Conservation (phyloP, 2,797 vertebrate species). For the Scolopax bukidnonensis region DNA sequence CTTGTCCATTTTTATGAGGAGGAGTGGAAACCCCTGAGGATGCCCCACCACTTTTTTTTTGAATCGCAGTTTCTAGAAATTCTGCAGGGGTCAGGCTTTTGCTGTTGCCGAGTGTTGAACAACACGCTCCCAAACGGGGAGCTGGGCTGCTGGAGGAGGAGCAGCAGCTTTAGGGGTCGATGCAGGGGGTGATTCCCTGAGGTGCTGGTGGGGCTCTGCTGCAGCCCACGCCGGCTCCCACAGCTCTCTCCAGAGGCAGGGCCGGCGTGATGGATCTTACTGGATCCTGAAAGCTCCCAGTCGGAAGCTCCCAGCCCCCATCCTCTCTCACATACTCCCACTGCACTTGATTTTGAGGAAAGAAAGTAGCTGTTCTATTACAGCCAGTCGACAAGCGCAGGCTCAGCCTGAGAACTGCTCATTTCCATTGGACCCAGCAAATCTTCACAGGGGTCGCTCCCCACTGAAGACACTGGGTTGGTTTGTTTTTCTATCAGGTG, state of each 20-base stretch:
- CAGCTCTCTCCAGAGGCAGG: neutral
- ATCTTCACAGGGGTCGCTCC: neutral
- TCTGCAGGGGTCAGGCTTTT: neutral
- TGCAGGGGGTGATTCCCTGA: neutral
- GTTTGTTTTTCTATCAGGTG: neutral
- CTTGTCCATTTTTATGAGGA: neutral
- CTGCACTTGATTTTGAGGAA: neutral
- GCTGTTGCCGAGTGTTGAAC: neutral
- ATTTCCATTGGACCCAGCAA: neutral
- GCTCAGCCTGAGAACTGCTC: neutral
- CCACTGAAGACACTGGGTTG: fast-evolving
- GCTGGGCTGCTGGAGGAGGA: neutral
- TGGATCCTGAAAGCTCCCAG: fast-evolving
- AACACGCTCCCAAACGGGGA: fast-evolving
- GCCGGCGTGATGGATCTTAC: fast-evolving
- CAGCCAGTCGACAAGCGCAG: neutral
- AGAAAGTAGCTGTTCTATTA: neutral
- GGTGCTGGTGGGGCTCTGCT: neutral
- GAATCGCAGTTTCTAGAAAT: neutral
- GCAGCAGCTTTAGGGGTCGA: neutral
- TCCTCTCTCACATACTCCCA: neutral
- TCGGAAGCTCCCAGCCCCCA: neutral
- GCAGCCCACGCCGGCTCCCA: fast-evolving
- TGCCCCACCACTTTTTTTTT: neutral
- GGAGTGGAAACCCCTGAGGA: neutral